Conservation (phyloP, 2,113 vertebrate genomes). For the Sander vitreus region DNA sequence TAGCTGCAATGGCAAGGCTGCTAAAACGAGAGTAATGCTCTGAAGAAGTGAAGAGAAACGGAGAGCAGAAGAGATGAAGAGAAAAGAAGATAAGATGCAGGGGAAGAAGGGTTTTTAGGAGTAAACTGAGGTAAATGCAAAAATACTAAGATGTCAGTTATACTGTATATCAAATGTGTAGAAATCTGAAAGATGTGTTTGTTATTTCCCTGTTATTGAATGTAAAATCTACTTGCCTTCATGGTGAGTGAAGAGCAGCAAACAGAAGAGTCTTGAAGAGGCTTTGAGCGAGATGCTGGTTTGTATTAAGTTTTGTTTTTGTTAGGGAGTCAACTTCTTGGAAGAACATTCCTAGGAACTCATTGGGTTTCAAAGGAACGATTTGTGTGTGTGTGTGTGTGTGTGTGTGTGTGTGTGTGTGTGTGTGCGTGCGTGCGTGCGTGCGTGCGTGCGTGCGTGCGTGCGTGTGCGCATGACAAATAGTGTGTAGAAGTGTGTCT, state of each 20-base stretch:
- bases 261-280: slow-evolving; percentile 3
- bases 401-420: slow-evolving; percentile 5
- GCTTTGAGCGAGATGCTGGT: background rate
- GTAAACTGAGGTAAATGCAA: background rate
- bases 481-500: background rate
- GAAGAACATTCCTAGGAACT: slow-evolving; percentile 24
- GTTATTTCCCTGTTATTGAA: background rate
- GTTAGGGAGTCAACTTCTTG: background rate
- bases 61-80: background rate
- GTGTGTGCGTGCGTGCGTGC: background rate
- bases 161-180: background rate
- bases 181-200: background rate
- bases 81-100: background rate
- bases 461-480: background rate
- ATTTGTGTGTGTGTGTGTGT: background rate
- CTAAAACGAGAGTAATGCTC: slow-evolving; percentile 42
- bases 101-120: background rate
- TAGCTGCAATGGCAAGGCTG: slow-evolving; percentile 54
- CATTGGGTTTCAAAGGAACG: background rate
- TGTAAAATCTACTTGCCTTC: slow-evolving; percentile 65
- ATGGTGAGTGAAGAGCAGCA: slow-evolving; percentile 56
- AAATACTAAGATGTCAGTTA: background rate
- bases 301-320: background rate
- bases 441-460: background rate
- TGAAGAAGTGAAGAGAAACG: slow-evolving; percentile 22